These are phyloP conservation scores for Pagrus major DNA, from an alignment of 2,113 vertebrate genomes.

Conservation along the genomic window DNA sequence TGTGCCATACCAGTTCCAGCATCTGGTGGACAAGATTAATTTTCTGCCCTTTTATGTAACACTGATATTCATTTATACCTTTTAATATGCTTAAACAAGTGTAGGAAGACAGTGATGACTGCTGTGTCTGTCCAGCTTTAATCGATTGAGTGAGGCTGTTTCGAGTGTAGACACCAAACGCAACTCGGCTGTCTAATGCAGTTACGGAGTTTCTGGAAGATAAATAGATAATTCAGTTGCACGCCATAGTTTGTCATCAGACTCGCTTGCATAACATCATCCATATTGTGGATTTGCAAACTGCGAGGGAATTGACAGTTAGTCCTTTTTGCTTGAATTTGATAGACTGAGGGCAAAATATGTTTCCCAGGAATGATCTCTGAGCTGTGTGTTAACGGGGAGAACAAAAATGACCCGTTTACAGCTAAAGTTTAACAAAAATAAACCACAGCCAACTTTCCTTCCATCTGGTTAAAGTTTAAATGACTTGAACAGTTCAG, in stretches of 20 bases:
- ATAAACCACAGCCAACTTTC: neutral
- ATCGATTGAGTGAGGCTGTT: neutral
- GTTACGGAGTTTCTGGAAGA: no score
- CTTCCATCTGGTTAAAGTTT: constrained; percentile 11
- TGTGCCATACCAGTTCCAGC: neutral
- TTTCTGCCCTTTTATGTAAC: neutral
- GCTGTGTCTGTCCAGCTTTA: neutral
- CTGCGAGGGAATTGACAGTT: neutral
- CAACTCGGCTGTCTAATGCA: neutral
- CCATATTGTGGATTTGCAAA: neutral
- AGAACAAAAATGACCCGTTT: constrained; percentile 23
- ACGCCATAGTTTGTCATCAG: neutral
- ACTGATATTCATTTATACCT: neutral
- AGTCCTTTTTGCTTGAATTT: neutral
- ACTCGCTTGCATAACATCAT: neutral
- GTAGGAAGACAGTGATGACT: neutral
- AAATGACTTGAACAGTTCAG: constrained; percentile 11
- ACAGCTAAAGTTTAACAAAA: neutral
- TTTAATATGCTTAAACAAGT: neutral
- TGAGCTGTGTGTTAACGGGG: neutral
- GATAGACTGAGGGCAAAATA: neutral
- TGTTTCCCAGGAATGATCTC: constrained; percentile 1
- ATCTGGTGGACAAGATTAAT: neutral
- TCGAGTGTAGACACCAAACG: neutral
- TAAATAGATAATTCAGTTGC: neutral